A percentile compares a stretch with the other conserved stretches of the same genome.
phyloP scores from a whole-genome alignment of 2,888 invertebrate genomes.

The Caenorhabditis sp. region DNA sequence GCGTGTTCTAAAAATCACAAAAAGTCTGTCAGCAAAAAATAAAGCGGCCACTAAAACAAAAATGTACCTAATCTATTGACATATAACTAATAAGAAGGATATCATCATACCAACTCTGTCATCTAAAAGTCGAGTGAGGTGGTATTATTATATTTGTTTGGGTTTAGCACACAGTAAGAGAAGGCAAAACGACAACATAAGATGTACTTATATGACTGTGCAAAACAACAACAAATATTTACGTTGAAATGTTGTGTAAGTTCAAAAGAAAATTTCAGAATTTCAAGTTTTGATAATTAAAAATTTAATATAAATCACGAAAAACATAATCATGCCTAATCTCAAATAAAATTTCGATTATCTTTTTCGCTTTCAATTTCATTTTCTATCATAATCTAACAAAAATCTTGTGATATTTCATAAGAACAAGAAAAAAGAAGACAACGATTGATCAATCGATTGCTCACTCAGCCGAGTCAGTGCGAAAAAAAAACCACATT shows the following conservation, averaged over 20 bases:
- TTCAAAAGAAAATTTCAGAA: not conserved
- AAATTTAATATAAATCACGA: no score
- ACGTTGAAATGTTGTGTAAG: not conserved
- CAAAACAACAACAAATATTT: not conserved
- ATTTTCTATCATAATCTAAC: no score
- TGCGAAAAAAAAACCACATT: no score
- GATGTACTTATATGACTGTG: not conserved
- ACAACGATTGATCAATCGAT: not conserved
- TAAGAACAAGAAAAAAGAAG: not conserved
- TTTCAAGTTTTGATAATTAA: not conserved
- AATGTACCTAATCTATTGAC: not conserved
- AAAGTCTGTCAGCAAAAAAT: not conserved
- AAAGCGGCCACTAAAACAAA: not conserved
- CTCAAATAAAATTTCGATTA: no score
- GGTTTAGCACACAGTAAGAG: not conserved
- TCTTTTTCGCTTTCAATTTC: no score
- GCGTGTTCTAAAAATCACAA: no score
- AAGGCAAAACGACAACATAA: not conserved
- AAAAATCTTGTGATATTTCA: not conserved
- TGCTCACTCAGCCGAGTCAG: no score
- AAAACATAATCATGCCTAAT: no score
- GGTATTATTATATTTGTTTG: not conserved
- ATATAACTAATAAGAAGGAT: not conserved
- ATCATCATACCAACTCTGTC: no score
- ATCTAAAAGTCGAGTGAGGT: not conserved